Percentiles rank a stretch among this genome's conserved stretches.
Conservation (phyloP, 2,113 vertebrate genomes). For the Chinchilla lanigera region DNA sequence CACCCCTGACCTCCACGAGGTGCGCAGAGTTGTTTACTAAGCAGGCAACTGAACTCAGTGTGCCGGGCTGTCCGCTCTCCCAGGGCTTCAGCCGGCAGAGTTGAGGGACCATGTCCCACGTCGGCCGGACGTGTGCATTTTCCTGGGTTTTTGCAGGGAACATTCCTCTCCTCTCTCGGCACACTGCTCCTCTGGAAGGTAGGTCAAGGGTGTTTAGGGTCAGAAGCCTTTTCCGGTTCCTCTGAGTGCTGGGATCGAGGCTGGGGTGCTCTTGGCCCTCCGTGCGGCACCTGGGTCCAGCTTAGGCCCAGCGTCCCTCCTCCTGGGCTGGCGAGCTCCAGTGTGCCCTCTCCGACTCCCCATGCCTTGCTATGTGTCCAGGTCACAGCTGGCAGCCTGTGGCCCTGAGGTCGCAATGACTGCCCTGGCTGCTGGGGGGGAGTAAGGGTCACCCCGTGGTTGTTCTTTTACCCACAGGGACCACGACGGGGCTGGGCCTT, state of each 20-base stretch:
- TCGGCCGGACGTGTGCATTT: background rate
- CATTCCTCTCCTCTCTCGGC: background rate
- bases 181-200: background rate
- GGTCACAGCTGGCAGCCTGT: background rate
- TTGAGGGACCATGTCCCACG: background rate
- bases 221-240: background rate
- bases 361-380: background rate
- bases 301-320: background rate
- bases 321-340: background rate
- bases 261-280: background rate
- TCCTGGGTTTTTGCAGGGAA: background rate
- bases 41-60: too few relatives aligned
- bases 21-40: background rate
- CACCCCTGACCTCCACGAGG: too few relatives aligned
- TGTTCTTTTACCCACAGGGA: background rate
- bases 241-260: background rate
- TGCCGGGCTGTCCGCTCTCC: too few relatives aligned
- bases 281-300: background rate
- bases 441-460: background rate
- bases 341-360: background rate
- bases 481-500: background rate
- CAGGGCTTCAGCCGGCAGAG: too few relatives aligned
- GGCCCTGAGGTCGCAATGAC: background rate
- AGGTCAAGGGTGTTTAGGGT: background rate
- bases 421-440: background rate